phyloP scores from a whole-genome alignment of 2,797 vertebrate species.

The Bradypodion pumilum region DNA sequence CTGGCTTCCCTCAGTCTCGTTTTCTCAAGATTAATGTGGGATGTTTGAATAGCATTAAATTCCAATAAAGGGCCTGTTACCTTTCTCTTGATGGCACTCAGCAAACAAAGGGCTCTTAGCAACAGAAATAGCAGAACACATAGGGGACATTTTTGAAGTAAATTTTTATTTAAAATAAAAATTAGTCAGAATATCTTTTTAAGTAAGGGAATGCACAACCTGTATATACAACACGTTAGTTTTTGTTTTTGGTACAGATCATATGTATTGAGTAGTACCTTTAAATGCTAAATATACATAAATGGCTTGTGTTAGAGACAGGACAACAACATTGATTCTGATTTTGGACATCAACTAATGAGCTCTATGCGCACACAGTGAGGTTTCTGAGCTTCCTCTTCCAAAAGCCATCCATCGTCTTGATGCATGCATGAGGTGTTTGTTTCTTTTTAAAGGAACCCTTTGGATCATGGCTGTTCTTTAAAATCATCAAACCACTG shows the following conservation, averaged over 20 bases:
- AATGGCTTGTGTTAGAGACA: conserved; percentile 89
- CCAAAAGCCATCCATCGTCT: neutral
- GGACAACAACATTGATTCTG: conserved; percentile 77
- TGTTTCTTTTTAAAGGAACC: neutral
- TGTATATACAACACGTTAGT: conserved; percentile 68
- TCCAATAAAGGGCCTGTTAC: neutral
- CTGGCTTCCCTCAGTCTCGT: no score
- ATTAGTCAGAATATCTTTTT: conserved; percentile 82
- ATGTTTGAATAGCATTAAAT: no score
- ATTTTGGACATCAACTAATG: conserved; percentile 48
- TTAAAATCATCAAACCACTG: conserved; percentile 68
- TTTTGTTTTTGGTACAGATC: conserved; percentile 80
- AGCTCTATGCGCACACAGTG: neutral
- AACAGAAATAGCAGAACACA: conserved; percentile 18
- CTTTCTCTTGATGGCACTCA: neutral
- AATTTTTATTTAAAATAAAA: conserved; percentile 99
- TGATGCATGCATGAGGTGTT: neutral
- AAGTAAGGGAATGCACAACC: conserved; percentile 83
- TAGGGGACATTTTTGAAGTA: conserved; percentile 77
- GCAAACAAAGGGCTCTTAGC: neutral
- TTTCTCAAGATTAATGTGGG: no score
- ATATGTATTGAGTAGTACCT: conserved; percentile 84
- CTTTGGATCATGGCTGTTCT: conserved; percentile 35
- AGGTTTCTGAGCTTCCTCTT: neutral
- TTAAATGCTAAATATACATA: conserved; percentile 85